Base-by-base conservation (phyloP, 2,888 invertebrate genomes). In the Brassicogethes aeneus region DNA sequence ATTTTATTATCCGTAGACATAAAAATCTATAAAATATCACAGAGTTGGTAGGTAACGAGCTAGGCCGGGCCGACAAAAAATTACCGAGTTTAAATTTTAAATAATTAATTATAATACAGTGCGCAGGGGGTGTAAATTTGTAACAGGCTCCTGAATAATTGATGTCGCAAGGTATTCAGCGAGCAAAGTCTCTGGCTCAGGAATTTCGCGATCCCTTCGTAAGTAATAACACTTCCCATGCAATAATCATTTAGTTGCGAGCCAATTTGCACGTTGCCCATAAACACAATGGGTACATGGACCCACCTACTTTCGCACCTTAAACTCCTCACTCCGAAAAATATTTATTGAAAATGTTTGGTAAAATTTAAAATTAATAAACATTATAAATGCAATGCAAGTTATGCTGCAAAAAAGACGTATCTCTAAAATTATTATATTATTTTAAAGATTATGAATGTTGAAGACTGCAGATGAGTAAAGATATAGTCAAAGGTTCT, bases 51-150 rank as follows among this genome's bases (percentile, higher is more conserved):
- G 23, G 23, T 10, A 5, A n/a, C 10, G 10, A 10, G 23, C 54
- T 54, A 53, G 57, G 60, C 58, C 60, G 56, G 55, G 60, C 41
- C 32, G 34, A 37, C 57, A 62, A 72, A 73, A 73, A 23, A 73
- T 72, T 71, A 70, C 69, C 70, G 65, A 69, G 71, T 69, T 72
- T 72, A 71, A 72, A 72, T 71, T 71, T 71, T 73, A 72, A 73
- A 73, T 73, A 73, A 73, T 73, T 73, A 70, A 73, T 73, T 73
- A 72, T 72, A 73, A 73, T 73, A 73, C 71, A 61, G 67, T 57
- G 68, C 68, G 65, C 66, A 61, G 61, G 63, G 61, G 61, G 64
- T 64, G 62, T 65, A 63, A 66, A 66, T 66, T 64, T 57, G 59
- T 65, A 63, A 62, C 56, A 56, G 57, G 23, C 23, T 51, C 51